phyloP scores from a whole-genome alignment of 2,797 vertebrate genomes.

The Cygnus olor region DNA sequence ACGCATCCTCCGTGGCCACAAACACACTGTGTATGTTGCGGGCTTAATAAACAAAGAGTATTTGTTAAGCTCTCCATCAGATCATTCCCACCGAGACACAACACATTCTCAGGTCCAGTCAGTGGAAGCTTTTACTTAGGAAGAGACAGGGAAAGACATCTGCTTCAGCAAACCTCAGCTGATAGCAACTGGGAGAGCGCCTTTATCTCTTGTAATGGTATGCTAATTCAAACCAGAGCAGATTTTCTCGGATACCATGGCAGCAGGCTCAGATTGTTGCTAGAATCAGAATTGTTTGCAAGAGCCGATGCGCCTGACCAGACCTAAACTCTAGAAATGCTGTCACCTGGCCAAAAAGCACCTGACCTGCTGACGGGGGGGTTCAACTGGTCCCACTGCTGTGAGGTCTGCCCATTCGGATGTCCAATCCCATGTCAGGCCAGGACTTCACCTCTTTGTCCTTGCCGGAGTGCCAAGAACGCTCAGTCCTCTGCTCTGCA shows the following conservation, averaged over 20 bases:
- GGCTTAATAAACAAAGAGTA: neutral
- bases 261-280: neutral
- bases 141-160: neutral
- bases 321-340: neutral
- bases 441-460: neutral
- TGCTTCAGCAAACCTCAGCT: neutral
- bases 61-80: neutral
- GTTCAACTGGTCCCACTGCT: neutral
- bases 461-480: neutral
- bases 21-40: neutral
- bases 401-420: neutral
- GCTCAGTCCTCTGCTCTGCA: neutral
- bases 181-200: neutral
- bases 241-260: neutral
- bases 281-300: neutral
- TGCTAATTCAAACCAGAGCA: neutral
- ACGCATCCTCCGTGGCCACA: neutral
- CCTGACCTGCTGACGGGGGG: neutral
- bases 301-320: neutral
- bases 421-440: neutral
- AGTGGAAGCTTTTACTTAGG: neutral
- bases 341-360: neutral
- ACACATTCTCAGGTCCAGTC: neutral
- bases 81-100: neutral
- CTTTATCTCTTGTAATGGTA: neutral